Evolutionary conservation across 2,797 vertebrate species (phyloP).

Genomic region (Spheniscus humboldti): DNA sequence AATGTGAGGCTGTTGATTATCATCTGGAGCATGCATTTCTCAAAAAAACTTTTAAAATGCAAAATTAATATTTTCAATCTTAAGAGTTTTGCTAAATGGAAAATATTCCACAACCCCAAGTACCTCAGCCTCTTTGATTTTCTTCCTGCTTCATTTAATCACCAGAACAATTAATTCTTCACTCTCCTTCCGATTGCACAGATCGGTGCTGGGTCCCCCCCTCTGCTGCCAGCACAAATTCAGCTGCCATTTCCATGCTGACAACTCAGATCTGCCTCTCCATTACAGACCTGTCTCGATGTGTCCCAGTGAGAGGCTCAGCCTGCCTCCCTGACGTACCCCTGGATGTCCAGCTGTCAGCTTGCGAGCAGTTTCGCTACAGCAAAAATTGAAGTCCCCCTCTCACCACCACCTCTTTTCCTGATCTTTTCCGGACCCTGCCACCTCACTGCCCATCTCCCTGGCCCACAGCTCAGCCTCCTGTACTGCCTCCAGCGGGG

Average conservation of each 20-base stretch:
- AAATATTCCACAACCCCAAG: neutral
- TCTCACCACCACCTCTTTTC: neutral
- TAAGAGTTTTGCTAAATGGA: neutral
- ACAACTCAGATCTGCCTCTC: slow-evolving; percentile 18
- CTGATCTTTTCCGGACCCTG: neutral
- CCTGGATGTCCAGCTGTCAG: slow-evolving; percentile 5
- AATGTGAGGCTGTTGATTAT: neutral
- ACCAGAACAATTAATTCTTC: neutral
- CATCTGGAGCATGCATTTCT: neutral
- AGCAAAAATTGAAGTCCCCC: neutral
- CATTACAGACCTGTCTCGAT: neutral
- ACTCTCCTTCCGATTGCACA: neutral
- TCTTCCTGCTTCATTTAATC: neutral
- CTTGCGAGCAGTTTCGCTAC: neutral
- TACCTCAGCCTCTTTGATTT: neutral
- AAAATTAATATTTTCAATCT: neutral
- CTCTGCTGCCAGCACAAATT: slow-evolving; percentile 6
- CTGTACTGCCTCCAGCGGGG: neutral
- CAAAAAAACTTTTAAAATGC: neutral
- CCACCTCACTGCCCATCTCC: neutral
- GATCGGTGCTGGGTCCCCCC: neutral
- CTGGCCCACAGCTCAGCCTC: neutral
- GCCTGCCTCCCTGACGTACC: neutral
- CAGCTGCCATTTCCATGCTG: slow-evolving; percentile 3
- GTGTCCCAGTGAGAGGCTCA: neutral